These are phyloP conservation scores for Mormyrus lacerda DNA, from an alignment of 2,113 vertebrate species.

Conservation along the genomic window DNA sequence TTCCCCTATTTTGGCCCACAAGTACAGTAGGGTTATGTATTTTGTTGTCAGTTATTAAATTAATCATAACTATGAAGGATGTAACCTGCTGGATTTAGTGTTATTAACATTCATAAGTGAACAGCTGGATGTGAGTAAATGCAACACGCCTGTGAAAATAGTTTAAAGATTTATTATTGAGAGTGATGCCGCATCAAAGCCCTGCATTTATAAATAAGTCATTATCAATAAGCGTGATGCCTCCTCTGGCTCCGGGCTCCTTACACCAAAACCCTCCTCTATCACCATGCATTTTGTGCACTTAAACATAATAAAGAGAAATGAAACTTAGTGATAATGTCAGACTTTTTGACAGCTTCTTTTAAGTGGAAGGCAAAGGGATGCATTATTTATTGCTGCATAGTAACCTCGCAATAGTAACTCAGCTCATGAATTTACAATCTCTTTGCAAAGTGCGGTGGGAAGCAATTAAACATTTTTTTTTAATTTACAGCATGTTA, in stretches of 20 bases:
- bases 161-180: conserved; percentile 52
- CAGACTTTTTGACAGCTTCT: conserved; percentile 43
- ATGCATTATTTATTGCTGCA: conserved; percentile 61
- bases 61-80: conserved; percentile 47
- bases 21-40: conserved; percentile 44
- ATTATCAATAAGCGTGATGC: conserved; percentile 48
- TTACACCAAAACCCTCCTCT: conserved; percentile 10
- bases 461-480: conserved; percentile 55
- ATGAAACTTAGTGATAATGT: conserved; percentile 18
- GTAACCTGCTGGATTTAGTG: conserved; percentile 48
- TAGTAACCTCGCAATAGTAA: conserved; percentile 51
- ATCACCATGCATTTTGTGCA: conserved; percentile 16
- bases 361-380: conserved; percentile 52
- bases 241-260: neutral
- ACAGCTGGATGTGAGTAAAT: conserved; percentile 43
- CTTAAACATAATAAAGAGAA: conserved; percentile 29
- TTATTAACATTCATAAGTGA: conserved; percentile 43
- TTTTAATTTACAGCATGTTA: neutral
- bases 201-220: conserved; percentile 49
- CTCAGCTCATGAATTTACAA: conserved; percentile 57
- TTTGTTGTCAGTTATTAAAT: conserved; percentile 55
- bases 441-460: neutral
- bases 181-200: conserved; percentile 55
- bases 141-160: conserved; percentile 32
- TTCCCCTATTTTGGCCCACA: conserved; percentile 29